These are phyloP conservation scores for Drymodes brunneopygia DNA, from an alignment of 2,113 vertebrate species.

Conservation along the genomic window DNA sequence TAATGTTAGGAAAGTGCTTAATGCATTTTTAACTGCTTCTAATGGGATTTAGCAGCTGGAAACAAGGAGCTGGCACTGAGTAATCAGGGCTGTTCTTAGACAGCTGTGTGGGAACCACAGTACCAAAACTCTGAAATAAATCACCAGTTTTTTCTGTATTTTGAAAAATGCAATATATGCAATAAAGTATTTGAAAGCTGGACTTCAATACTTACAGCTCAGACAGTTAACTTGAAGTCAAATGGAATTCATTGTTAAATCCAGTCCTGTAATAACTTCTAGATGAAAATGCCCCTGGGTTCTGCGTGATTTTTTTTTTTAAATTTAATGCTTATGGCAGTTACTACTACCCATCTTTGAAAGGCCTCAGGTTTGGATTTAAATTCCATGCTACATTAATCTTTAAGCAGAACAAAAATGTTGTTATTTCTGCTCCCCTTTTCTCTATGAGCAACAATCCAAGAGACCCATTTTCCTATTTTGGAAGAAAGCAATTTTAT, in stretches of 20 bases:
- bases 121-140: background rate
- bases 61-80: background rate
- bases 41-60: conserved; percentile 53
- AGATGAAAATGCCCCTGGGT: background rate
- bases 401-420: conserved; percentile 31
- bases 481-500: conserved; percentile 36
- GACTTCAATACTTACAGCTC: background rate
- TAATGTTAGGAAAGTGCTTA: background rate
- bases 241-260: background rate
- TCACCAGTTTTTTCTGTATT: background rate
- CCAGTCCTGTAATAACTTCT: background rate
- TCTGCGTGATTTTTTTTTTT: background rate
- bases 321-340: background rate
- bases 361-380: background rate
- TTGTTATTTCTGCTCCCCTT: conserved; percentile 11
- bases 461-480: background rate
- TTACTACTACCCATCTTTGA: background rate
- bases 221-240: background rate
- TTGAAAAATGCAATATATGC: background rate
- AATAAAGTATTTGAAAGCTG: background rate
- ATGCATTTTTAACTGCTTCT: conserved; percentile 45
- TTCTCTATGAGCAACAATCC: background rate
- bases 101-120: background rate
- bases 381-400: background rate
- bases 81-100: conserved; percentile 28